Conservation (phyloP, 2,888 invertebrate genomes). For the Cantharis nigra region DNA sequence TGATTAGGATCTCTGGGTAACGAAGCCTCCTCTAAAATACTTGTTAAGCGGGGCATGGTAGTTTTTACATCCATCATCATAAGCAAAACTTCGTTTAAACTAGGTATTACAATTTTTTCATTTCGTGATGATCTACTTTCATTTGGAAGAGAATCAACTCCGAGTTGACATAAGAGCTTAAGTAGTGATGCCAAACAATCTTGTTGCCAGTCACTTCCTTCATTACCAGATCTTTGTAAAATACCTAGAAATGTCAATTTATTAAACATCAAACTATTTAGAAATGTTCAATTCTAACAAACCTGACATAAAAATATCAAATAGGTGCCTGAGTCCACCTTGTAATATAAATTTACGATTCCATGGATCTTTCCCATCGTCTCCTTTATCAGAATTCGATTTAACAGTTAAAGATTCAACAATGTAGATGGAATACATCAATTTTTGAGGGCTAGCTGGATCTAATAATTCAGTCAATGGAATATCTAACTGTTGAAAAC, state of each 20-base stretch:
- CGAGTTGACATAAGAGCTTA: conserved; percentile 84
- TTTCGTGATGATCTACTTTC: conserved; percentile 51
- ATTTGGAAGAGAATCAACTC: conserved; percentile 64
- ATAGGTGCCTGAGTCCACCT: conserved; percentile 85
- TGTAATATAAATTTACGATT: conserved; percentile 81
- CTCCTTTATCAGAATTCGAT: conserved; percentile 39
- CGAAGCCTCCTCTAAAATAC: conserved; percentile 86
- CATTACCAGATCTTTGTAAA: conserved; percentile 71
- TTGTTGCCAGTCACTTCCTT: conserved; percentile 91
- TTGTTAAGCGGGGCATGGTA: conserved; percentile 82
- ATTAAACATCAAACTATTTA: neutral
- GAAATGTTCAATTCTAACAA: conserved; percentile 25
- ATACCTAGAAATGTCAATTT: conserved; percentile 59
- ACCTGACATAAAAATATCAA: conserved; percentile 91
- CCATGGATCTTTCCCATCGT: conserved; percentile 60
- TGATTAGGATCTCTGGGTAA: conserved; percentile 79
- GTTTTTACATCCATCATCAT: conserved; percentile 85
- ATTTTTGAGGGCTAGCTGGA: conserved; percentile 87
- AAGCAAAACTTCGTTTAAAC: conserved; percentile 75
- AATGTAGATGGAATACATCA: conserved; percentile 94
- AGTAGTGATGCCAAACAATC: conserved; percentile 88
- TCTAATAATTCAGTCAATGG: conserved; percentile 78
- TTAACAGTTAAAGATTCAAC: conserved; percentile 71
- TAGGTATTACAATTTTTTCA: conserved; percentile 72
- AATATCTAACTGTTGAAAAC: conserved; percentile 78